Evolutionary conservation across 2,797 vertebrate species (phyloP).

Genomic region (Anguilla anguilla): DNA sequence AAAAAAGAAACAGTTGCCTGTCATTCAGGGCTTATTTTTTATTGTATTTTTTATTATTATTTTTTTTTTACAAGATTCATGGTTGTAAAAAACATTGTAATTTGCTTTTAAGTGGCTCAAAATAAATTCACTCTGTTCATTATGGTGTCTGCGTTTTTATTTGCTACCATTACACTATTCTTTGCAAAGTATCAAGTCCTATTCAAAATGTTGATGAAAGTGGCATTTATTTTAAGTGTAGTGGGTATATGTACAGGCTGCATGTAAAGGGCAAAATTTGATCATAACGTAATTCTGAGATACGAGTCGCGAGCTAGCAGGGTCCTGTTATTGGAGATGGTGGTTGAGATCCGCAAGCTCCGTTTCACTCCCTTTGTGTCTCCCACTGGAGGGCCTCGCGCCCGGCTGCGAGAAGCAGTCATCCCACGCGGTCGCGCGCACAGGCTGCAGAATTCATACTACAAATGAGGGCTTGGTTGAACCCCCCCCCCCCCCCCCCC

Average conservation of each 20-base stretch:
- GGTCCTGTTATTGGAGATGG: constrained; percentile 20
- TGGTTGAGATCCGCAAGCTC: constrained; percentile 27
- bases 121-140: constrained; percentile 62
- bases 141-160: constrained; percentile 1
- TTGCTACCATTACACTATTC: not conserved
- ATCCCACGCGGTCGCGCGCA: constrained; percentile 56
- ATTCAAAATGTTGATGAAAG: not conserved
- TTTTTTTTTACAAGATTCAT: constrained; percentile 40
- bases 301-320: not conserved
- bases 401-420: constrained; percentile 44
- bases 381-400: constrained; percentile 39
- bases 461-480: constrained; percentile 60
- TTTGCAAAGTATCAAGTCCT: not conserved
- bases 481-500: constrained; percentile 50
- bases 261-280: too few relatives aligned
- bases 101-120: constrained; percentile 50
- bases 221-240: not conserved
- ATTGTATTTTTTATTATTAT: constrained; percentile 51
- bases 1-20: not conserved
- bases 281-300: not conserved
- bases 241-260: too few relatives aligned
- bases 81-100: constrained; percentile 36
- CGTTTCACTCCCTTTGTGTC: constrained; percentile 58
- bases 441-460: constrained; percentile 50
- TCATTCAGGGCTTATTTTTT: constrained; percentile 50